These are phyloP conservation scores for Neoascia interrupta DNA, from an alignment of 2,888 invertebrate genomes.

Conservation along the genomic window DNA sequence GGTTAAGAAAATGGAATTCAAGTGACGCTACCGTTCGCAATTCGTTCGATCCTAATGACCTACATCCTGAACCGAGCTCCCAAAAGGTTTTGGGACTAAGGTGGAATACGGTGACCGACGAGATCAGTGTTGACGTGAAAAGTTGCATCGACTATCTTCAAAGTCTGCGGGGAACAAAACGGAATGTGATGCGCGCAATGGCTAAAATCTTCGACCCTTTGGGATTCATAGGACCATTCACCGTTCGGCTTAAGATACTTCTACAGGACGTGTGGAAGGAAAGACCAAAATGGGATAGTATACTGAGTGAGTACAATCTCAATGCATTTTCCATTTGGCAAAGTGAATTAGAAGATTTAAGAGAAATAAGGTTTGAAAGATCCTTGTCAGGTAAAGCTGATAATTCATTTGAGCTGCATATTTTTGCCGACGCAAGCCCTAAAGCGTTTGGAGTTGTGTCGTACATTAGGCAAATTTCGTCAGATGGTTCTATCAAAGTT, in stretches of 20 bases:
- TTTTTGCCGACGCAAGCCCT: slow-evolving; percentile 22
- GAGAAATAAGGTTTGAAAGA: background rate
- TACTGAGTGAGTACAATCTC: background rate
- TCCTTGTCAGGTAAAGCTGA: background rate
- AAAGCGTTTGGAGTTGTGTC: slow-evolving; percentile 14
- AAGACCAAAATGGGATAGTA: slow-evolving; percentile 4
- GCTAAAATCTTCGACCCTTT: slow-evolving; percentile 34
- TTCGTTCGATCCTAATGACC: background rate
- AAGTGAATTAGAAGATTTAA: background rate
- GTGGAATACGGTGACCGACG: slow-evolving; percentile 31
- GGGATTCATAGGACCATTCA: slow-evolving; percentile 45
- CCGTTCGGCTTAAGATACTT: slow-evolving; percentile 32
- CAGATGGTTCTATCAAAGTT: background rate
- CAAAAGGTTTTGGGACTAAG: slow-evolving; percentile 52
- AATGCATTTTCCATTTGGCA: background rate
- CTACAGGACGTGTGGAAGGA: slow-evolving; percentile 7
- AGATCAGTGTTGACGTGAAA: background rate
- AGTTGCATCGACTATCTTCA: slow-evolving; percentile 12
- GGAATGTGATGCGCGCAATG: slow-evolving; percentile 16
- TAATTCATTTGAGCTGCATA: slow-evolving; percentile 2
- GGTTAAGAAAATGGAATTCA: slow-evolving; percentile 64
- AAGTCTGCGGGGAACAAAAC: slow-evolving; percentile 5
- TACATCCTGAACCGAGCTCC: background rate
- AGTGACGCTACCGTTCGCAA: slow-evolving; percentile 6
- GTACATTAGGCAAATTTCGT: background rate